Conservation (phyloP, 2,113 vertebrate species). For the Heterochromis multidens region DNA sequence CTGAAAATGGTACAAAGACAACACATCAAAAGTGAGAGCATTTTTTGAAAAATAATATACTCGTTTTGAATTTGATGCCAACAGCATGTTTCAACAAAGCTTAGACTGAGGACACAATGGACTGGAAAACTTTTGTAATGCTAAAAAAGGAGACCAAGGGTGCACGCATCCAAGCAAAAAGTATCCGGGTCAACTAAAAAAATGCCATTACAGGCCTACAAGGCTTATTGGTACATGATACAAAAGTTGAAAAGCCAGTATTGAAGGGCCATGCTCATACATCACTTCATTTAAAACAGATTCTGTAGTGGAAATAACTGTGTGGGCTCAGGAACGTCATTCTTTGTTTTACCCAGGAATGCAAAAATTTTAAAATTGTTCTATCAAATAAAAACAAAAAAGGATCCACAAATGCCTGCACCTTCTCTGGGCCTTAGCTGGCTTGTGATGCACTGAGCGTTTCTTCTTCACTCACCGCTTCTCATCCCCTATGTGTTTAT, state of each 20-base stretch:
- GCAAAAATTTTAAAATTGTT: background rate
- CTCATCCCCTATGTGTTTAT: background rate
- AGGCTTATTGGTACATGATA: too few species aligned
- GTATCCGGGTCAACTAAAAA: background rate
- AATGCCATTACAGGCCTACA: background rate
- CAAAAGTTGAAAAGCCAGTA: too few species aligned
- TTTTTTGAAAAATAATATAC: too few species aligned
- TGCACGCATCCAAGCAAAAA: background rate
- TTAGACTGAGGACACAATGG: too few species aligned
- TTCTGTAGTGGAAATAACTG: background rate
- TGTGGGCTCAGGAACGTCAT: fast-evolving
- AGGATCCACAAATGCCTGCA: background rate
- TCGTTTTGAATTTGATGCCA: too few species aligned
- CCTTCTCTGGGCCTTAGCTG: background rate
- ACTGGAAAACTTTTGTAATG: background rate
- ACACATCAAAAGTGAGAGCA: too few species aligned
- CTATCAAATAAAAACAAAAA: background rate
- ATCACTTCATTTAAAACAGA: background rate
- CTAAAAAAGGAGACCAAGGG: background rate
- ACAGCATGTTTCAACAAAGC: fast-evolving
- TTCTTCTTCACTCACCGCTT: fast-evolving
- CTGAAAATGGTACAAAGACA: too few species aligned
- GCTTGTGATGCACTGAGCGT: background rate
- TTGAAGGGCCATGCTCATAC: too few species aligned
- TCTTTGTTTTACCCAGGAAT: background rate